These are phyloP conservation scores for Apamea anceps DNA, from an alignment of 2,888 invertebrate species.

Conservation along the genomic window DNA sequence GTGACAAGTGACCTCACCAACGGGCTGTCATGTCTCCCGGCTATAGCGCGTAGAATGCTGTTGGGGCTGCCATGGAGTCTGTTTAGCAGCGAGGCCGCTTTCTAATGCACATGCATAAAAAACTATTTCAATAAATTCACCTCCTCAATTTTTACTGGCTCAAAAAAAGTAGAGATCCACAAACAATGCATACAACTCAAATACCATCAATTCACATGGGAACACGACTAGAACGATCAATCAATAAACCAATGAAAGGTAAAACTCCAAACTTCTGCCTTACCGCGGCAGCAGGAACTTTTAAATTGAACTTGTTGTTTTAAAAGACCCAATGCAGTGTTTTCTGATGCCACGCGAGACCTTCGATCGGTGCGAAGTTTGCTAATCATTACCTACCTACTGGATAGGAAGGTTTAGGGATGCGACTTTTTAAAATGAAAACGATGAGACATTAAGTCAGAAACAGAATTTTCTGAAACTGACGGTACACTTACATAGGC, in stretches of 20 bases:
- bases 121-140: not conserved
- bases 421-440: not conserved
- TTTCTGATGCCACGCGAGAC: constrained; percentile 23
- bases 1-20: too few species aligned
- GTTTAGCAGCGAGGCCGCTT: too few species aligned
- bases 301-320: constrained; percentile 62
- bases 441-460: not conserved
- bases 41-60: too few species aligned
- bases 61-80: too few species aligned
- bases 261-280: constrained; percentile 45
- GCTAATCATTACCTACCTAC: constrained; percentile 1
- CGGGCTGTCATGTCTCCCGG: too few species aligned
- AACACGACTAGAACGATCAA: constrained; percentile 34
- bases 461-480: not conserved
- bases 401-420: not conserved
- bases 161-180: not conserved
- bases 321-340: constrained; percentile 38
- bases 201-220: constrained; percentile 30
- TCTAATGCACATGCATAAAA: not conserved
- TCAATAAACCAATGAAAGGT: constrained; percentile 52
- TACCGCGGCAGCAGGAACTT: constrained; percentile 41
- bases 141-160: not conserved
- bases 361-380: constrained; percentile 14
- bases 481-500: not conserved
- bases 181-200: constrained; percentile 22